These are phyloP conservation scores for Molothrus ater DNA, from an alignment of 2,797 vertebrate genomes.

Conservation along the genomic window DNA sequence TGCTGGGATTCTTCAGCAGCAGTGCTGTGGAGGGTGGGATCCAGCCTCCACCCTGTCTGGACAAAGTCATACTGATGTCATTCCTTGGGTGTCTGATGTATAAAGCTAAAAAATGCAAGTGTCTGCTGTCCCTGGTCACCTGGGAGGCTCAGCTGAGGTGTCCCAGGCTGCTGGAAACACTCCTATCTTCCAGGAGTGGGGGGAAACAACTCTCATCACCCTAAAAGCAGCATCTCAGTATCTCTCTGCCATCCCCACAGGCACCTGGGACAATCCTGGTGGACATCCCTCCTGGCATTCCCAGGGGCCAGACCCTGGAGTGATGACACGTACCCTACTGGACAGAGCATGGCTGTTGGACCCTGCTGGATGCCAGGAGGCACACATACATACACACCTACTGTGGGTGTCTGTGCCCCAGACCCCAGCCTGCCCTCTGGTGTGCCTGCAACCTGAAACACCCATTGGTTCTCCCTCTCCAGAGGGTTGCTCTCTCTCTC, in stretches of 20 bases:
- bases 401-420: not conserved
- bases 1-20: not conserved
- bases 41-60: rapidly evolving
- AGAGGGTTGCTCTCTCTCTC: not conserved
- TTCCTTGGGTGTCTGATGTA: not conserved
- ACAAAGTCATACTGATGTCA: not conserved
- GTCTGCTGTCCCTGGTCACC: not conserved
- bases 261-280: not conserved
- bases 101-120: not conserved
- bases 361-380: not conserved
- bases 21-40: not conserved
- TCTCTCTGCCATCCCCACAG: not conserved
- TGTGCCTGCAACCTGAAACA: not conserved
- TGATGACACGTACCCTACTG: not conserved
- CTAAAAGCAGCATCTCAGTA: not conserved
- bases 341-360: not conserved
- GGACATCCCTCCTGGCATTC: not conserved
- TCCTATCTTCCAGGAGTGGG: not conserved
- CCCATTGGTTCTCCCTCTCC: not conserved
- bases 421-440: not conserved
- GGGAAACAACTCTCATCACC: not conserved
- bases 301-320: not conserved
- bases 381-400: not conserved
- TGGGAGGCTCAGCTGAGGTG: rapidly evolving
- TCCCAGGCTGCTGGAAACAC: not conserved